Evolutionary conservation across 1,140 invertebrate genomes (phyloP).

Genomic region (Yoshiicerus persimilis): DNA sequence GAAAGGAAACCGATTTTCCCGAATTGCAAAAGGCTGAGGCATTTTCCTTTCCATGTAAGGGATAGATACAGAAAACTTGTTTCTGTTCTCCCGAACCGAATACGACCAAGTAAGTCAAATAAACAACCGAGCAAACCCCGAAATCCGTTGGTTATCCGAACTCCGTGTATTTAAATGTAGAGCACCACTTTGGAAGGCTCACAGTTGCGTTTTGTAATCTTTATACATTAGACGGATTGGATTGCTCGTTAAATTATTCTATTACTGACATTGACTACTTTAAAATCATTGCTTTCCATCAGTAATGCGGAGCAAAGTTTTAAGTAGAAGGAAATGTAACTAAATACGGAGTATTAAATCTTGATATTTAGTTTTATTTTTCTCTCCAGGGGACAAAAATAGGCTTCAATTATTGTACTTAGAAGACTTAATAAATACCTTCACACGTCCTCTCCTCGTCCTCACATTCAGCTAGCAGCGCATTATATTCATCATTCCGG

Average conservation of each 20-base stretch:
- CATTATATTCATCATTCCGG: neutral
- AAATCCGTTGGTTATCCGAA: neutral
- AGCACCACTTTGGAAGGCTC: neutral
- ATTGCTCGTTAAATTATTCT: neutral
- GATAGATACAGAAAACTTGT: neutral
- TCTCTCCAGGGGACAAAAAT: too few species aligned
- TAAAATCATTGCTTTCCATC: too few species aligned
- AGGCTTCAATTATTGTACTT: neutral
- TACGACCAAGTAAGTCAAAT: neutral
- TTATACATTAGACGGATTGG: neutral
- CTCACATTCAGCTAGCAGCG: too few species aligned
- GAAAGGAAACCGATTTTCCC: neutral
- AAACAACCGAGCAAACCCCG: neutral
- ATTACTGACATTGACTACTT: too few species aligned
- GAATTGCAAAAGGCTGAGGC: neutral
- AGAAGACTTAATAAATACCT: neutral
- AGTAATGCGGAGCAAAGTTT: too few species aligned
- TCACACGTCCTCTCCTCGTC: neutral
- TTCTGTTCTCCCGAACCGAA: neutral
- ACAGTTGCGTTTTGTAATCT: neutral
- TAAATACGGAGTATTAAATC: too few species aligned
- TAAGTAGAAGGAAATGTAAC: too few species aligned
- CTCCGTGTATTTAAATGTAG: neutral
- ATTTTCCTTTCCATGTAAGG: neutral
- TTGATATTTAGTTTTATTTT: too few species aligned